Conservation (phyloP, 2,888 invertebrate genomes). For the Chrysolina haemoptera region DNA sequence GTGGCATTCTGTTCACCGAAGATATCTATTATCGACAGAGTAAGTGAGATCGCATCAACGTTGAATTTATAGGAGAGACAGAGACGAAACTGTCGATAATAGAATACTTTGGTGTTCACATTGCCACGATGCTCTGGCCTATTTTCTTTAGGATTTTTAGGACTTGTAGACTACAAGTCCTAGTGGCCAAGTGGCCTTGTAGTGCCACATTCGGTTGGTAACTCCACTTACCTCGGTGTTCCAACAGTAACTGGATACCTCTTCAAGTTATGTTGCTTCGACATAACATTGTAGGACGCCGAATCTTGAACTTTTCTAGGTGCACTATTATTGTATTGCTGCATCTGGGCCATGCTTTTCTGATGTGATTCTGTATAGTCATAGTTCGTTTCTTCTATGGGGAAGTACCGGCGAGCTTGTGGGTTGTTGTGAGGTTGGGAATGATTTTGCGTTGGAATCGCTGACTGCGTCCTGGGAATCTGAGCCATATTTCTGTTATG, state of each 20-base stretch:
- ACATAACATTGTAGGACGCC: slow-evolving; percentile 8
- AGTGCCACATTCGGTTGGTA: neutral
- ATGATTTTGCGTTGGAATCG: slow-evolving; percentile 29
- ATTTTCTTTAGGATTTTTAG: too few species aligned
- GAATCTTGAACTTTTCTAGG: slow-evolving; percentile 28
- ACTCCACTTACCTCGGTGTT: slow-evolving; percentile 46
- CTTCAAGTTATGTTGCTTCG: slow-evolving; percentile 30
- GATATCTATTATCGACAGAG: too few species aligned
- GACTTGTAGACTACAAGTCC: too few species aligned
- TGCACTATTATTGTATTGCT: neutral
- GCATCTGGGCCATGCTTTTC: slow-evolving; percentile 5
- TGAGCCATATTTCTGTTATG: slow-evolving; percentile 28
- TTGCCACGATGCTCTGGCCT: too few species aligned
- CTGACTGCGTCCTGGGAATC: slow-evolving; percentile 27
- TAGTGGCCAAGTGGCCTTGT: too few species aligned
- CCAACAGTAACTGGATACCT: slow-evolving; percentile 46
- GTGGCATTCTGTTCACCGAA: too few species aligned
- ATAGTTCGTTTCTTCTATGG: slow-evolving; percentile 17
- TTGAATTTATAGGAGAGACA: too few species aligned
- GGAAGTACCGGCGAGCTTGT: neutral
- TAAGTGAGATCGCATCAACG: too few species aligned
- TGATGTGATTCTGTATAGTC: slow-evolving; percentile 2
- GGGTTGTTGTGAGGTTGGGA: neutral
- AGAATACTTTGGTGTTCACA: too few species aligned
- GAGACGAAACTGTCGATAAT: too few species aligned